Base-by-base conservation (phyloP, 2,888 invertebrate species). In the Oligia fasciuncula region DNA sequence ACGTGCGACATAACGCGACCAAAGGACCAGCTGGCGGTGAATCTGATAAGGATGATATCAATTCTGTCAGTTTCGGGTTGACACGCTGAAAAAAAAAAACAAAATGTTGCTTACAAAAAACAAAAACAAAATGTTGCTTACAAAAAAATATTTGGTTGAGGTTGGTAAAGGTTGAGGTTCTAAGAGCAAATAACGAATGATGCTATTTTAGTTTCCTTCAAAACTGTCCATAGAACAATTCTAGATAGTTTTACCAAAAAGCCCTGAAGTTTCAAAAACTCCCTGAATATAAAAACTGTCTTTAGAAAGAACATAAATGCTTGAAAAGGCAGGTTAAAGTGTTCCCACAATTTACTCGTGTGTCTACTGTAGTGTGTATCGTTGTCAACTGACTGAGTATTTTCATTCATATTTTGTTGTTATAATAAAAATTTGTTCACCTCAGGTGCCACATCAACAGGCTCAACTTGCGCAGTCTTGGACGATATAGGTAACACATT, bases 401-500 rank as follows among this genome's bases (percentile, higher is more conserved):
- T 60, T 60, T n/a, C n/a, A 57, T 57, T 60, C n/a, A 57, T 57
- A 57, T 57, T n/a, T 60, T 13, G 11, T 60, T 11, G 11, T n/a
- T n/a, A 4, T n/a, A n/a, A 11, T n/a, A n/a, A 60, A 60, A n/a
- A n/a, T n/a, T 1, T 11, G 17, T 74, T 84, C 67, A 96, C 96
- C 94, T 96, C 95, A 57, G 94, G 93, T 2, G 90, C 80, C 29
- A 90, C 89, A 90, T 98, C 97, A 1, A 98, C 97, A 0, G 99
- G 97, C 86, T 98, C 97, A 68, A 99, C 98, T 91, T 98, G 98
- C 17, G 98, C 97, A 65, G 98, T 98, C 91, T 98, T 98, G 0
- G 99, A 99, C 0, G 99, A 99, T 85, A 99, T 97, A 0, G 99
- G 99, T 67, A 99, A 96, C 4, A 99, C 98, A 60, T 98, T 98